Evolutionary conservation across 2,797 vertebrate genomes (phyloP).

Genomic region (Prionace glauca): DNA sequence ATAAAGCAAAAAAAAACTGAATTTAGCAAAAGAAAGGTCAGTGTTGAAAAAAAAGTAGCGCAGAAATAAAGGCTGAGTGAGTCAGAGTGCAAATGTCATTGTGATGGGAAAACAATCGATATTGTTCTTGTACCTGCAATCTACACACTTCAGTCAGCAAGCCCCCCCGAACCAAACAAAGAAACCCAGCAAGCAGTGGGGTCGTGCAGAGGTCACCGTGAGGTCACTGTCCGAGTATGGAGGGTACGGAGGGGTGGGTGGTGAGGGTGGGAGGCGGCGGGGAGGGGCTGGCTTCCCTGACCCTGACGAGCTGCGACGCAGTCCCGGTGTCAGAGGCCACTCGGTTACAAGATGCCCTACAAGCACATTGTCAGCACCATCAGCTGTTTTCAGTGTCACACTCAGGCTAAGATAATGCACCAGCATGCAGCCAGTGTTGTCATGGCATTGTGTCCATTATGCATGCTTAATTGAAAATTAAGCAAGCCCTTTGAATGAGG

Average conservation of each 20-base stretch:
- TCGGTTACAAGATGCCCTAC: conserved; percentile 85
- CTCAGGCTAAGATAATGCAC: conserved; percentile 74
- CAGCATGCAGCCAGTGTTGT: conserved; percentile 79
- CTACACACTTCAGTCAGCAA: conserved; percentile 74
- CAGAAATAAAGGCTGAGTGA: conserved; percentile 37
- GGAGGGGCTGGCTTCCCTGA: conserved; percentile 46
- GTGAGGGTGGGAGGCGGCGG: not conserved
- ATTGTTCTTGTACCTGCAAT: conserved; percentile 77
- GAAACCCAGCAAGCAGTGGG: conserved; percentile 56
- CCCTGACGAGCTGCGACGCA: conserved; percentile 23
- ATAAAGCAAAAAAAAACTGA: not conserved
- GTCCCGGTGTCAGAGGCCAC: conserved; percentile 62
- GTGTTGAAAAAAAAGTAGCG: accelerated
- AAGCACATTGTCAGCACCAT: conserved; percentile 81
- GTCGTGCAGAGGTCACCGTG: conserved; percentile 64
- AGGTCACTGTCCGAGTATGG: conserved; percentile 55
- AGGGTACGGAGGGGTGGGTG: not conserved
- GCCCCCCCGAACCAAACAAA: conserved; percentile 66
- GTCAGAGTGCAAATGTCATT: conserved; percentile 48
- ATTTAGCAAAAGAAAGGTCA: too few relatives aligned
- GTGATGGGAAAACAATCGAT: conserved; percentile 72
- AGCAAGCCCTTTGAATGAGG: conserved; percentile 70
- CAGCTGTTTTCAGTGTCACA: conserved; percentile 91
- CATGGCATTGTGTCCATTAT: conserved; percentile 82
- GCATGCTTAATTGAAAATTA: conserved; percentile 99